Conservation (phyloP, 2,113 vertebrate species). For the Rissa tridactyla region DNA sequence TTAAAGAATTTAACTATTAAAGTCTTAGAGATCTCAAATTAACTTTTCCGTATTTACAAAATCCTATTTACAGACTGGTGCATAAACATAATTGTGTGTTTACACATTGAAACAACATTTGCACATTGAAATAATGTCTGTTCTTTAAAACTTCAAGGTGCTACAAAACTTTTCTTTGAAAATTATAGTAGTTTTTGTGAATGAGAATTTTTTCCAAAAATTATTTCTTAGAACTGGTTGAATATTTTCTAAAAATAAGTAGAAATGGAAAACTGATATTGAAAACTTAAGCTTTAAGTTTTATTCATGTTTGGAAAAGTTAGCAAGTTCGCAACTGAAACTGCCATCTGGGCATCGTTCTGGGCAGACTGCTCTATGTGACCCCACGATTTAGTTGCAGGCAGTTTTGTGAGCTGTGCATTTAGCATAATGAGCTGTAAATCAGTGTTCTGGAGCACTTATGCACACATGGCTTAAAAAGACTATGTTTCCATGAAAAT, state of each 20-base stretch:
- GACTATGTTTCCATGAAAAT: background rate
- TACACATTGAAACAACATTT: background rate
- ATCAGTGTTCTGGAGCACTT: background rate
- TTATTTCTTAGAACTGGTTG: background rate
- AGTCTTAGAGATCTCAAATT: background rate
- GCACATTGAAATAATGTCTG: background rate
- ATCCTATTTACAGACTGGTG: background rate
- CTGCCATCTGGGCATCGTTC: background rate
- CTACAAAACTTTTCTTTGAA: background rate
- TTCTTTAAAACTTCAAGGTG: background rate
- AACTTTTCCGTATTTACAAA: background rate
- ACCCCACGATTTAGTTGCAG: background rate
- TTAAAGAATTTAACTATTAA: background rate
- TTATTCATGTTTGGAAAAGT: background rate
- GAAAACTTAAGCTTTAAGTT: background rate
- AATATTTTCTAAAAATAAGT: background rate
- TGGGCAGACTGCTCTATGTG: background rate
- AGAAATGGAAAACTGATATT: background rate
- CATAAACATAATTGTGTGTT: background rate
- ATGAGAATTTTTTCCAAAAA: background rate
- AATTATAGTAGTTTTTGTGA: background rate
- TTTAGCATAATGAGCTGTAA: background rate
- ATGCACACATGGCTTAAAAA: background rate
- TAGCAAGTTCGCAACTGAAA: background rate
- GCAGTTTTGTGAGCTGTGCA: background rate